A percentile compares a stretch with the other conserved stretches of the same genome.
Evolutionary conservation across 2,888 invertebrate genomes (phyloP).

Genomic region (Junonia oenone): DNA sequence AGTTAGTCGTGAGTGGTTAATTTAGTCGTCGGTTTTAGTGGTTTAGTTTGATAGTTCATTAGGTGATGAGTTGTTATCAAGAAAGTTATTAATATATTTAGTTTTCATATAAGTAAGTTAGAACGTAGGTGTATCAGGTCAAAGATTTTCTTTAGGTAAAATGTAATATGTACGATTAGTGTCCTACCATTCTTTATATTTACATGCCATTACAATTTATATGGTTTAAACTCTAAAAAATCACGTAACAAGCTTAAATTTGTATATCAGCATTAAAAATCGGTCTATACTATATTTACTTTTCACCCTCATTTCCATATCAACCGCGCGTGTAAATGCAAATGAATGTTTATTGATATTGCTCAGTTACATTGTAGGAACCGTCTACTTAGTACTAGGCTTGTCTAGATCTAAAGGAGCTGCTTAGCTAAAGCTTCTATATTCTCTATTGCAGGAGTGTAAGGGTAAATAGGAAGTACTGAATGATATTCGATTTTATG

Average conservation of each 20-base stretch:
- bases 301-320: neutral
- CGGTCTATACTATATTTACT: neutral
- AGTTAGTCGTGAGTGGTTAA: constrained; percentile 4
- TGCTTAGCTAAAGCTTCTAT: constrained; percentile 17
- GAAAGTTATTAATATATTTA: too few relatives aligned
- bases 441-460: constrained; percentile 10
- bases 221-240: too few relatives aligned
- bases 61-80: neutral
- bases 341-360: neutral
- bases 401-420: constrained; percentile 3
- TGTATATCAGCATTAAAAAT: too few relatives aligned
- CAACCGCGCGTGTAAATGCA: neutral
- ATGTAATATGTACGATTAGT: too few relatives aligned
- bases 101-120: too few relatives aligned
- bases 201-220: too few relatives aligned
- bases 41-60: neutral
- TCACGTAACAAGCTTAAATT: too few relatives aligned
- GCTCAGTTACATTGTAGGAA: neutral
- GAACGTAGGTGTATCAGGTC: too few relatives aligned
- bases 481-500: constrained; percentile 6
- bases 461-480: constrained; percentile 15
- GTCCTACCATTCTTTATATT: too few relatives aligned
- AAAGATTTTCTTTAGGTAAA: too few relatives aligned
- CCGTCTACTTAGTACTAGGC: neutral
- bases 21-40: neutral